These are phyloP conservation scores for Xenopus petersii DNA, from an alignment of 2,797 vertebrate genomes.

Conservation along the genomic window DNA sequence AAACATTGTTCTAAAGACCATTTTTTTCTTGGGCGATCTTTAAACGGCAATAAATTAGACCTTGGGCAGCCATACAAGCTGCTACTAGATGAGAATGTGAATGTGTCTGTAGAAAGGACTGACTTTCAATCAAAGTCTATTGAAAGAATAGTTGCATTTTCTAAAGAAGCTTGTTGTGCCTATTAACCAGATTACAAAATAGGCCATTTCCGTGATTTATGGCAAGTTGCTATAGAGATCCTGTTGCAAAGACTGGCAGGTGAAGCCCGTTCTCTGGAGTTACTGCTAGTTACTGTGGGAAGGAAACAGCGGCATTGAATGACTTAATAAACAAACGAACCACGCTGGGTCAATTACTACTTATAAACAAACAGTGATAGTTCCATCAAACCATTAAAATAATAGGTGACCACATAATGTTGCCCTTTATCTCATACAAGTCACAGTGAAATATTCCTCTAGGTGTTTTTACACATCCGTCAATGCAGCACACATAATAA, in stretches of 20 bases:
- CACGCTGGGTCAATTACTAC: constrained; percentile 4
- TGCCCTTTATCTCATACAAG: no score
- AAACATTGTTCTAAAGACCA: constrained; percentile 81
- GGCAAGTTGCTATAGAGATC: constrained; percentile 79
- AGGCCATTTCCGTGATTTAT: constrained; percentile 89
- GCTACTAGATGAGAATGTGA: constrained; percentile 89
- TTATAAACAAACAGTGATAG: neutral
- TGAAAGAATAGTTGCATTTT: constrained; percentile 87
- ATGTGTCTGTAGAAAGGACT: constrained; percentile 83
- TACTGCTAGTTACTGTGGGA: constrained; percentile 62
- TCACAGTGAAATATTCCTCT: no score
- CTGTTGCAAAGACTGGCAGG: constrained; percentile 74
- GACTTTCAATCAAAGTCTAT: constrained; percentile 91
- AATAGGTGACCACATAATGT: no score
- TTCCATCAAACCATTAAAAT: no score
- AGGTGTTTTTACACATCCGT: no score
- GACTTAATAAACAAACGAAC: constrained; percentile 51
- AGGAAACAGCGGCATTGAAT: constrained; percentile 54
- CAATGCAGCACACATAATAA: no score
- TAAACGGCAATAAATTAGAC: constrained; percentile 89
- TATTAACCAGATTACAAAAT: constrained; percentile 94
- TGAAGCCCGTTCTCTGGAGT: constrained; percentile 70
- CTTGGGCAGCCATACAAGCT: constrained; percentile 86
- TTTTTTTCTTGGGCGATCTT: constrained; percentile 84
- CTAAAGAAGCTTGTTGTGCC: constrained; percentile 92